Evolutionary conservation across 2,113 vertebrate genomes (phyloP).

Genomic region (Tyrannus savana): DNA sequence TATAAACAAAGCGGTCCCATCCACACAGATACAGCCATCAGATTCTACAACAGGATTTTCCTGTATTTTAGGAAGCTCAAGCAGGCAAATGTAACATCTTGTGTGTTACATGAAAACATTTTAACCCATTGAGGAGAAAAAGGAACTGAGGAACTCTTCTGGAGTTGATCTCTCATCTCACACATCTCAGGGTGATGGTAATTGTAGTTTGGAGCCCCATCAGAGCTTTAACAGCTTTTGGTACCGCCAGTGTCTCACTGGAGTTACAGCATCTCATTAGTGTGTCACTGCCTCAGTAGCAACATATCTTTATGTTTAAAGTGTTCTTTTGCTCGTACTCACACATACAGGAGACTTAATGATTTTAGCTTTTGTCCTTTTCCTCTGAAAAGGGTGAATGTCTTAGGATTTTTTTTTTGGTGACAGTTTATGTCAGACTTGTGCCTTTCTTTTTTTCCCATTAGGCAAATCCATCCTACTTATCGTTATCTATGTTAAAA

Average conservation of each 20-base stretch:
- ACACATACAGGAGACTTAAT: not conserved
- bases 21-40: not conserved
- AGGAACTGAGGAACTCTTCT: not conserved
- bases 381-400: not conserved
- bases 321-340: not conserved
- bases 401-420: not conserved
- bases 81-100: not conserved
- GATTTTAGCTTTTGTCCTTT: constrained; percentile 19
- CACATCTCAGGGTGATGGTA: not conserved
- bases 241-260: not conserved
- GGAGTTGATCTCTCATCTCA: not conserved
- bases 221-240: not conserved
- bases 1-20: not conserved
- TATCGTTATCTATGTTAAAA: not conserved
- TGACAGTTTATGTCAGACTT: constrained; percentile 11
- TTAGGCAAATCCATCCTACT: not conserved
- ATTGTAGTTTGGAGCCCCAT: not conserved
- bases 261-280: not conserved
- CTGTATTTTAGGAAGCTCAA: not conserved
- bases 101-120: not conserved
- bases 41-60: not conserved
- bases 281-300: not conserved
- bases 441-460: not conserved
- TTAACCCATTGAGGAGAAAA: not conserved
- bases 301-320: not conserved